Base-by-base conservation (phyloP, 2,797 vertebrate species). In the Carduelis carduelis region DNA sequence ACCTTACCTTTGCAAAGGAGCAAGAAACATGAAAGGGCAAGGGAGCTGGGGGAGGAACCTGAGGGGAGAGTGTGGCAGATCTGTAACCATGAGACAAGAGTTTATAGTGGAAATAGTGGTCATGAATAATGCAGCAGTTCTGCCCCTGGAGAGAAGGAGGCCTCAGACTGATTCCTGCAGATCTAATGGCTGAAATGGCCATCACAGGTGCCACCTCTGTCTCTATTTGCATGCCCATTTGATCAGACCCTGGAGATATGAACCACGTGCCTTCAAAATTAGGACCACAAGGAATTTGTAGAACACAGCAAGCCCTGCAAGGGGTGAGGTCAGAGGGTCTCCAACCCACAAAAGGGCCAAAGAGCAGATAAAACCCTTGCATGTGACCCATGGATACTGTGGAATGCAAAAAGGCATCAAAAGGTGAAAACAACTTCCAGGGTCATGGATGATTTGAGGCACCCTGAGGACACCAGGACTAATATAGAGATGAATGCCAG, bases 131-230 rank as follows among this genome's bases (percentile, higher is more conserved):
- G 89, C 84, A 96, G 41, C 59, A 89, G 59, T 79, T 78, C 79
- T 89, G 26, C 57, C 49, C 49, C 52, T 26, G 59, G 76, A 93
- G 83, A 96, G 87, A 77, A 93, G 86, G 50, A 74, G 43, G 22
- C 35, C 74, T 95, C 43, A 22, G 8, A 60, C 16, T 84, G 57
- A 94, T 94, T 96, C 88, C 81, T 93, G 71, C 77, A 89, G 52
- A 83, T 95, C 66, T 94, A 93, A 90, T 78, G 82, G 68, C 46
- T 89, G 79, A 92, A 94, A 95, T 17, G 90, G 95, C 91, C 94
- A 77, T 96, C 97, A 93, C 68, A 94, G 93, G 84, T 94, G 72
- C 69, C 95, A 89, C 74, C 91, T 92, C 89, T 91, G 46, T 81
- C 75, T 97, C 61, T 81, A 82, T 96, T 97, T 97, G 65, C 83